Evolutionary conservation across 2,888 invertebrate genomes (phyloP).

Genomic region (Seira ritae): DNA sequence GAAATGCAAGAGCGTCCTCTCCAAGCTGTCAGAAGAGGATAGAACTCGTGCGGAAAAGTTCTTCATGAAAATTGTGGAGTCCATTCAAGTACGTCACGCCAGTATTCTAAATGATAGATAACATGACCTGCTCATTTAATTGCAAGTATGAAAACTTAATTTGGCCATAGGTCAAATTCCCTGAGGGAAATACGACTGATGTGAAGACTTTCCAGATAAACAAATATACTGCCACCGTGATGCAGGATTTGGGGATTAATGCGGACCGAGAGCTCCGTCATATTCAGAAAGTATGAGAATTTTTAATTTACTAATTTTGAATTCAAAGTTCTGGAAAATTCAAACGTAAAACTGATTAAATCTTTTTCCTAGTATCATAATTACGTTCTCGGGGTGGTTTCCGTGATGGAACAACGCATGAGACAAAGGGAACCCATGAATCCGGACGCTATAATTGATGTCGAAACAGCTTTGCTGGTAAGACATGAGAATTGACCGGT

Average conservation of each 20-base stretch:
- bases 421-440: conserved; percentile 14
- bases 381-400: conserved; percentile 37
- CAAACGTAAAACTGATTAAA: background rate
- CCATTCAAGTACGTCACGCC: conserved; percentile 25
- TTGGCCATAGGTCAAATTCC: conserved; percentile 28
- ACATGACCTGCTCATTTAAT: too few species aligned
- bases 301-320: background rate
- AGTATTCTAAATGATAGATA: too few species aligned
- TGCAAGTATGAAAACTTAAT: too few species aligned
- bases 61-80: conserved; percentile 39
- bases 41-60: conserved; percentile 40
- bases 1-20: conserved; percentile 36
- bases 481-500: background rate
- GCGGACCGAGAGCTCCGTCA: conserved; percentile 4
- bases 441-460: conserved; percentile 39
- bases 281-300: conserved; percentile 15
- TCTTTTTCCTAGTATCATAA: conserved; percentile 41
- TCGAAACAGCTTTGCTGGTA: conserved; percentile 52
- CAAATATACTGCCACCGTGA: conserved; percentile 24
- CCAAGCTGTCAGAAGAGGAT: conserved; percentile 11
- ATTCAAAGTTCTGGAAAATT: too few species aligned
- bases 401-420: conserved; percentile 29
- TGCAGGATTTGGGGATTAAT: background rate
- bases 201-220: conserved; percentile 19
- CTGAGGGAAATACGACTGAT: conserved; percentile 14